These are phyloP conservation scores for Ametastegia equiseti DNA, from an alignment of 2,888 invertebrate genomes.

Conservation along the genomic window DNA sequence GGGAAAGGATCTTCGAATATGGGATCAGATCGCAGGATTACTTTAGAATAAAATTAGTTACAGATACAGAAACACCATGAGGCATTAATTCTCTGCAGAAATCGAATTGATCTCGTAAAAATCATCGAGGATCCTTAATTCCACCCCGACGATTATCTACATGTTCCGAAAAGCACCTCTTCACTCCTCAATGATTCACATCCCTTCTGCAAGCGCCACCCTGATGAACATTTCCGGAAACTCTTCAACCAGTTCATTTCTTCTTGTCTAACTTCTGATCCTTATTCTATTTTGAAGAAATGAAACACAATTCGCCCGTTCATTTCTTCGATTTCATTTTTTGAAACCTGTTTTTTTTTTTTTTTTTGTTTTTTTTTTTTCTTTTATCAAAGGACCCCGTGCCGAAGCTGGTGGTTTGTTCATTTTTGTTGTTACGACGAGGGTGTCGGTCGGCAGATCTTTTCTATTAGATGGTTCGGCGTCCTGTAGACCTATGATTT, in stretches of 20 bases:
- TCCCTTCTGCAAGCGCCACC: not conserved
- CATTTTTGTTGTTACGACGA: not conserved
- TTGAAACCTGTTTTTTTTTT: not conserved
- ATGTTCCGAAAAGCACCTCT: not conserved
- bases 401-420: not conserved
- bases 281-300: not conserved
- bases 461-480: slow-evolving; percentile 61
- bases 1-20: too few relatives aligned
- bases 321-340: not conserved
- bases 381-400: not conserved
- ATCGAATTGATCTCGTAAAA: not conserved
- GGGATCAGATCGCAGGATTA: too few relatives aligned
- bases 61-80: not conserved
- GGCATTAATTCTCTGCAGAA: not conserved
- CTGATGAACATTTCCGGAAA: not conserved
- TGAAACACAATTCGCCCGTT: too few relatives aligned
- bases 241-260: not conserved
- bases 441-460: slow-evolving; percentile 39
- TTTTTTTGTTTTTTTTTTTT: not conserved
- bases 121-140: not conserved
- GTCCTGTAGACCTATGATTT: slow-evolving; percentile 65
- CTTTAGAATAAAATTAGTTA: not conserved
- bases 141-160: not conserved
- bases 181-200: not conserved
- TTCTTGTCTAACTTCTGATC: not conserved